These are phyloP conservation scores for Neotoma lepida DNA, from an alignment of 2,113 vertebrate species.

Conservation along the genomic window DNA sequence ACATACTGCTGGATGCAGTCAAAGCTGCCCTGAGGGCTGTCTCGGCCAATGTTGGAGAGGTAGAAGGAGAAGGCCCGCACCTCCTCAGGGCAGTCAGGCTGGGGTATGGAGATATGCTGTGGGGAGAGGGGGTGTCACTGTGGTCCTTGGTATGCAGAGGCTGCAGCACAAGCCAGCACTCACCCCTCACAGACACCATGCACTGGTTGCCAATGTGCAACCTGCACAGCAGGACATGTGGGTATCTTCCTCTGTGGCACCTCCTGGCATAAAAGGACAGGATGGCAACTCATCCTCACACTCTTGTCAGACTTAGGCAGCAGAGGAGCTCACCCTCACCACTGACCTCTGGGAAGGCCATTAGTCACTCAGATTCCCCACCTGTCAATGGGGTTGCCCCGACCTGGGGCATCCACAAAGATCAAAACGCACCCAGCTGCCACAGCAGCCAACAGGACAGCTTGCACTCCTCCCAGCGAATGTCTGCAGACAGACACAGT, in stretches of 20 bases:
- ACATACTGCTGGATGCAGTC: slow-evolving; percentile 98
- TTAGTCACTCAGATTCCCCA: not conserved
- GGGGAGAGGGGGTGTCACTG: not conserved
- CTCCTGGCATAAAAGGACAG: not conserved
- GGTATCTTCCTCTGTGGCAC: not conserved
- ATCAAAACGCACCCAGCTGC: too few relatives aligned
- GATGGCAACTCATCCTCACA: not conserved
- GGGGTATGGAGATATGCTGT: slow-evolving; percentile 95
- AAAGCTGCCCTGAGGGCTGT: slow-evolving; percentile 97
- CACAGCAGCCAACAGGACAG: not conserved
- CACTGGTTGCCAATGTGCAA: not conserved
- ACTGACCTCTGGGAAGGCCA: not conserved
- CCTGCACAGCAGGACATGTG: not conserved
- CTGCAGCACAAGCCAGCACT: not conserved
- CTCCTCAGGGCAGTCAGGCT: slow-evolving; percentile 88
- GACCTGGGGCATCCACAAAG: not conserved
- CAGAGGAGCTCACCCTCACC: not conserved
- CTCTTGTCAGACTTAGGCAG: not conserved
- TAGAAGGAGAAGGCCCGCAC: slow-evolving; percentile 94
- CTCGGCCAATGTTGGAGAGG: slow-evolving; percentile 95
- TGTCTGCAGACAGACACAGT: not conserved
- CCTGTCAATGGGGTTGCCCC: too few relatives aligned
- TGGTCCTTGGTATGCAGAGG: not conserved
- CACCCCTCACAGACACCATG: not conserved
- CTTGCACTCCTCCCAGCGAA: not conserved